Evolutionary conservation across 2,888 invertebrate species (phyloP), one percentile per base, ranked within the genome.

Genomic region (Pardosa pseudoannulata): DNA sequence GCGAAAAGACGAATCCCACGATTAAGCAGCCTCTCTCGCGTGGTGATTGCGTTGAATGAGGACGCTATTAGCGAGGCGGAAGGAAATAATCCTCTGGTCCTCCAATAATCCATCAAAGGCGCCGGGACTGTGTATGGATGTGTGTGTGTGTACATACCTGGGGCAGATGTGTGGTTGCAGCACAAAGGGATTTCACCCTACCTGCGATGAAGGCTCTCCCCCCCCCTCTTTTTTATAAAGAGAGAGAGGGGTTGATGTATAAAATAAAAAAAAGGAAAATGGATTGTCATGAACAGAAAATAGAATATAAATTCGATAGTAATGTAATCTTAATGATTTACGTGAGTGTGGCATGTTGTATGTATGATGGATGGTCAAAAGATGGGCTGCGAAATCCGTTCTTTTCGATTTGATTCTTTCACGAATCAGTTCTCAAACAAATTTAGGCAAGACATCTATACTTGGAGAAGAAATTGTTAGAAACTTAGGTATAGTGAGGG

Each of bases 21-120:
- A 82, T 82, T 82, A 82, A 82, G 82, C 46, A 82, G 76, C 28
- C 62, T 71, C 76, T 67, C 62, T 71, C 76, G 64, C 76, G 76
- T 76, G 75, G 76, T 76, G 82, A 76, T 82, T 82, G 76, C 71
- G 50, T 70, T 82, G 76, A 82, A 82, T 56, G 76, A 64, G 65
- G 41, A 82, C 82, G 65, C 71, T 82, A 82, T 82, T 82, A 82
- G 64, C 23, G 5, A 28, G 31, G 82, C 82, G 82, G 82, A 82
- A 82, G 82, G 82, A 82, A 82, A 76, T 75, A 76, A 82, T 82
- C 46, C 76, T 65, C 56, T 46, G 65, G 62, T 68, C 75, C 56
- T 56, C 39, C 46, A 31, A 32, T 82, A 76, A 82, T 82, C 82
- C 82, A 82, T 82, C 82, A 82, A 76, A 76, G 71, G 76, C 36